These are phyloP conservation scores for Spermophilus dauricus DNA, from an alignment of 2,113 vertebrate species.

Conservation along the genomic window DNA sequence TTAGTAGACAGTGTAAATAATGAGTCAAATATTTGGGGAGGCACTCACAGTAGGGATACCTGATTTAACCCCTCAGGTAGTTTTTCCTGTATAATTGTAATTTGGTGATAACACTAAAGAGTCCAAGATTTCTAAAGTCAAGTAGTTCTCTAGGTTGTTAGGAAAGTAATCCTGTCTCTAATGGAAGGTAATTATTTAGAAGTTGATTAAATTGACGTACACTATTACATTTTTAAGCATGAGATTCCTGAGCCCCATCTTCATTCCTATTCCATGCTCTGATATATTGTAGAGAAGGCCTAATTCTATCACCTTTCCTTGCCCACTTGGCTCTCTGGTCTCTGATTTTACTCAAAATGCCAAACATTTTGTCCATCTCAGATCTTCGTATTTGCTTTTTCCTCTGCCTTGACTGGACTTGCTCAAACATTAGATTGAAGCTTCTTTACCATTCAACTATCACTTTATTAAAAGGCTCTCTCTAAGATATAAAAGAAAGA, in stretches of 20 bases:
- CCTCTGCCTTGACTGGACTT: neutral
- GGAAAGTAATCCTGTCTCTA: neutral
- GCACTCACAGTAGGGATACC: too few species aligned
- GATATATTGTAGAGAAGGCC: neutral
- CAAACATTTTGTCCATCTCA: neutral
- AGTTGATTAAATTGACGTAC: neutral
- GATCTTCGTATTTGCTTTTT: neutral
- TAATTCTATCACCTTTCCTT: neutral
- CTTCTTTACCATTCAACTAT: neutral
- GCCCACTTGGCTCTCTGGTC: rapidly evolving
- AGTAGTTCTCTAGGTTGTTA: neutral
- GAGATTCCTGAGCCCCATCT: neutral
- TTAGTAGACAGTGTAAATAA: too few species aligned
- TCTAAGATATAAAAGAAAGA: neutral
- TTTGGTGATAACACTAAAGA: neutral
- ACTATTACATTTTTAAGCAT: neutral
- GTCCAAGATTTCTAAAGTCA: neutral
- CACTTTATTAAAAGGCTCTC: neutral
- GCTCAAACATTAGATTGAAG: neutral
- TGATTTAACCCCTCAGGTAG: neutral
- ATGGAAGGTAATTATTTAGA: too few species aligned
- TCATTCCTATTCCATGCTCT: neutral
- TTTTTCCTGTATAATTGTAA: neutral
- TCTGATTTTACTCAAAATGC: neutral
- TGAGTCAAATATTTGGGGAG: too few species aligned